Conservation (phyloP, 2,797 vertebrate species). For the Oreortyx pictus region DNA sequence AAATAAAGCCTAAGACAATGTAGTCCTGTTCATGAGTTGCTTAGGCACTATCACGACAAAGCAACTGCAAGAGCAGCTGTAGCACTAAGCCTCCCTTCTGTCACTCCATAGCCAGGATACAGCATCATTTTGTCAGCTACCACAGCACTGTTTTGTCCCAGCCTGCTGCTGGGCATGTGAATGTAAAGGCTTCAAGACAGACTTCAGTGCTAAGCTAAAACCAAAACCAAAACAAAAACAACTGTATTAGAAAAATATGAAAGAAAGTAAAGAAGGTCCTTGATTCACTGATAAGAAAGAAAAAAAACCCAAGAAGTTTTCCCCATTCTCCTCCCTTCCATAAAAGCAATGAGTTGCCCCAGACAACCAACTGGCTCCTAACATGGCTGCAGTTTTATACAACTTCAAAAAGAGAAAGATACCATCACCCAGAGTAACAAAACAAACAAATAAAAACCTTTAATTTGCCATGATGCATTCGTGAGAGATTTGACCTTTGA, state of each 20-base stretch:
- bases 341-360: not conserved
- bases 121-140: not conserved
- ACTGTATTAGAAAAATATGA: not conserved
- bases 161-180: not conserved
- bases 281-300: not conserved
- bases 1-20: not conserved
- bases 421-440: not conserved
- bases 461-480: not conserved
- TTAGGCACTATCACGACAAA: not conserved
- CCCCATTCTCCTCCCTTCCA: not conserved
- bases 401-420: not conserved
- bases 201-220: not conserved
- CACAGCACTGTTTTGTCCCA: not conserved
- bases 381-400: not conserved
- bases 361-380: not conserved
- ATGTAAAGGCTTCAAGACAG: not conserved
- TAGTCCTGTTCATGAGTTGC: not conserved
- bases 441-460: not conserved
- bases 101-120: not conserved
- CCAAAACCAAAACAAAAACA: not conserved
- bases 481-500: not conserved
- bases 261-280: not conserved
- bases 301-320: not conserved
- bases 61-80: not conserved
- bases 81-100: not conserved